Conservation (phyloP, 2,888 invertebrate species). For the Drosophila flavopinicola region DNA sequence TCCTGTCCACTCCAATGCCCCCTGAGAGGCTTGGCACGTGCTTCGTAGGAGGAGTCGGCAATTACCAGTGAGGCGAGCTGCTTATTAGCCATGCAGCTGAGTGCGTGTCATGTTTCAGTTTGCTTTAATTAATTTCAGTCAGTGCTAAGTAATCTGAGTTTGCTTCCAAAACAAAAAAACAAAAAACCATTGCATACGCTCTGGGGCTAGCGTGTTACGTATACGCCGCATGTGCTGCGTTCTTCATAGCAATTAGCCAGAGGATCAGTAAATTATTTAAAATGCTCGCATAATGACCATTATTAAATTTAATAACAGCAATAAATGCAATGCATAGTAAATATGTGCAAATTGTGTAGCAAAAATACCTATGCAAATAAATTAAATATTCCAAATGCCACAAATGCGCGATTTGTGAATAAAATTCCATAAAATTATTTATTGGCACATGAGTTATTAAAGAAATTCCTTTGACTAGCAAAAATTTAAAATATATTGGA, state of each 20-base stretch:
- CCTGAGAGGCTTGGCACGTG: constrained; percentile 43
- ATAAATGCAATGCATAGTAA: no score
- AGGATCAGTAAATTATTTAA: neutral
- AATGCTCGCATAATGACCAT: no score
- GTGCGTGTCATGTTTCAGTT: constrained; percentile 74
- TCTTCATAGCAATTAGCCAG: no score
- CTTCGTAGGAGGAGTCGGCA: constrained; percentile 32
- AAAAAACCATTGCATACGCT: constrained; percentile 32
- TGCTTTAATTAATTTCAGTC: constrained; percentile 69
- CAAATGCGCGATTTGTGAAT: no score
- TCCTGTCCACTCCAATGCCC: constrained; percentile 11
- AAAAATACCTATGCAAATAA: no score
- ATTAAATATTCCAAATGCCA: neutral
- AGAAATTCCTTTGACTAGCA: no score
- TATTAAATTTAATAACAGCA: no score
- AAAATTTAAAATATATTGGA: no score
- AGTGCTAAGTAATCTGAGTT: constrained; percentile 49
- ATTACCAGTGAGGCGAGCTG: constrained; percentile 24
- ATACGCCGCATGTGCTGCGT: constrained; percentile 36
- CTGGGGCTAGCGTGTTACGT: constrained; percentile 17
- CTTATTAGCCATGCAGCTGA: constrained; percentile 60
- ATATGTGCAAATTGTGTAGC: no score
- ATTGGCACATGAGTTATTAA: no score
- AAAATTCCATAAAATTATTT: no score
- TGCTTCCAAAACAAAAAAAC: constrained; percentile 7